A percentile compares a stretch with the other conserved stretches of the same genome.
phyloP scores from a whole-genome alignment of 2,888 invertebrate genomes.

The Drosophila neonasuta region DNA sequence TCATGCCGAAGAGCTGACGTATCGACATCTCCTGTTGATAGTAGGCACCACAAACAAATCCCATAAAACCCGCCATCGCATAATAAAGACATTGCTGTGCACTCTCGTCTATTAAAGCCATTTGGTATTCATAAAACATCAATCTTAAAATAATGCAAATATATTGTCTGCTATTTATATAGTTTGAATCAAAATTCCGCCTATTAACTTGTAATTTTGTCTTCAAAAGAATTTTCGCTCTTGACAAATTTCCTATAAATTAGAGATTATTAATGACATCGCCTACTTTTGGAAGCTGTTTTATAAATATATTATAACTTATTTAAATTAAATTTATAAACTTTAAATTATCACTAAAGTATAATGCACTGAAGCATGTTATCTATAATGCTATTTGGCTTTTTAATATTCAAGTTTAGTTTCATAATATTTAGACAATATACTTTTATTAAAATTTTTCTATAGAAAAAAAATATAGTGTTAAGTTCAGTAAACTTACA shows the following conservation, averaged over 20 bases:
- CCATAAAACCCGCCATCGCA: slow-evolving; percentile 52
- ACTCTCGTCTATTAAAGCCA: slow-evolving; percentile 24
- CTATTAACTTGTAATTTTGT: slow-evolving; percentile 42
- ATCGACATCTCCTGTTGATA: slow-evolving; percentile 60
- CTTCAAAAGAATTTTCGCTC: neutral
- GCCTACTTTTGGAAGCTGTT: slow-evolving; percentile 19
- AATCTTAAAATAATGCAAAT: neutral
- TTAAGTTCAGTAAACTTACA: no score
- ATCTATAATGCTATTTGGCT: no score
- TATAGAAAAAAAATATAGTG: no score
- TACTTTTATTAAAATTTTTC: no score
- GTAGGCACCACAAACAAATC: slow-evolving; percentile 59
- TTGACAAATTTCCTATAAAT: slow-evolving; percentile 10
- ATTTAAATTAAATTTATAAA: no score
- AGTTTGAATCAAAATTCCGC: neutral
- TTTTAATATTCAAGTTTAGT: no score
- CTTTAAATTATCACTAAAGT: no score
- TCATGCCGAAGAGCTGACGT: slow-evolving; percentile 42
- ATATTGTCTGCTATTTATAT: neutral
- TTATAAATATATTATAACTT: neutral
- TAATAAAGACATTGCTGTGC: slow-evolving; percentile 45
- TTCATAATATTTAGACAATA: no score
- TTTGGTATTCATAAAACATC: neutral
- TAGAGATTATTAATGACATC: neutral
- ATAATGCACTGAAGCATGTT: no score